Base-by-base conservation (phyloP, 2,797 vertebrate genomes). In the Pseudotriccus pelzelni region DNA sequence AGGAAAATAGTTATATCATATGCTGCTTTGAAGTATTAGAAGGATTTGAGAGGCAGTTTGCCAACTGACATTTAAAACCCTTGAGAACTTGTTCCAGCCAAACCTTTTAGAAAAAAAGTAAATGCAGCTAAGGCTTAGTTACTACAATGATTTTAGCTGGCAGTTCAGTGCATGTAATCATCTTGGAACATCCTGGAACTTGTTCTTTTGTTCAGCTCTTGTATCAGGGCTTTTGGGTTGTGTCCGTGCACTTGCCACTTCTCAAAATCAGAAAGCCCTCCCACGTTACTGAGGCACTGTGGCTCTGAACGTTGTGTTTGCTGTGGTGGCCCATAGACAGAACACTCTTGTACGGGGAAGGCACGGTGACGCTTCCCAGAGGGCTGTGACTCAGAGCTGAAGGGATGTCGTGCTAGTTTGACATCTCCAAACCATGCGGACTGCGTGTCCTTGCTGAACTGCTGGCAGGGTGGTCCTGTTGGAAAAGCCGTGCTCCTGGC, bases 41-140 rank as follows among this genome's bases (percentile, higher is more conserved):
- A 75, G 69, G 89, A 79, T 91, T 93, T 86, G 69, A 87, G 84
- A 67, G 63, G 73, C 87, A 82, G 74, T 84, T 89, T 94, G 74
- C 92, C 86, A 89, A 7, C 36, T 83, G 89, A 91, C 85, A 90
- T 87, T 89, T 91, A 74, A 94, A 94, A 73, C 94, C 74, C 77
- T 67, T 28, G 69, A 95, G 95, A 74, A 90, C 56, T 64, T 68
- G 52, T 78, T 87, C 70, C 50, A 93, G 70, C 55, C 67, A 82
- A 93, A 59, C 82, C 70, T 91, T 79, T 47, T 81, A 83, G 75
- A 91, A 83, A 87, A 87, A 84, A 86, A 67, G 58, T 62, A 81
- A 90, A 78, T 76, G 91, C 60, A 88, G 52, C 73, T 78, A 73
- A 7, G 3, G 56, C 76, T 90, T 81, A 82, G 78, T 86, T 84